These are phyloP conservation scores for Pyrocoelia pectoralis DNA, from an alignment of 2,888 invertebrate species.

Conservation along the genomic window DNA sequence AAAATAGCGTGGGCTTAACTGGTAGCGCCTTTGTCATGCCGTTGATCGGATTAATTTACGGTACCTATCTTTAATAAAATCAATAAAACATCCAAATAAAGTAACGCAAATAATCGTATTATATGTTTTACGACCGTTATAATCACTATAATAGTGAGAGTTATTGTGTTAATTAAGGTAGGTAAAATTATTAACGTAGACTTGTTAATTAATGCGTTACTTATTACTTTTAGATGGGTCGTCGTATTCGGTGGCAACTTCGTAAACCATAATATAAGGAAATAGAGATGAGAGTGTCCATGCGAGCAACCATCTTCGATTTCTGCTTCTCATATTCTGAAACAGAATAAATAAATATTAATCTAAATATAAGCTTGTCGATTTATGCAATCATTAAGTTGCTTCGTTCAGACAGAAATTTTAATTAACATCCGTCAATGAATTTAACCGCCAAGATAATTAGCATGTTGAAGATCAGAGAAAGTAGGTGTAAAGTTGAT, in stretches of 20 bases:
- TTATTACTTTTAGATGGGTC: conserved; percentile 23
- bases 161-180: background rate
- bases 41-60: background rate
- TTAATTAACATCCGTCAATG: conserved; percentile 36
- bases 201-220: background rate
- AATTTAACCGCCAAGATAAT: conserved; percentile 32
- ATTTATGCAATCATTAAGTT: conserved; percentile 27
- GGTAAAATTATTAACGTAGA: conserved; percentile 1
- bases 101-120: background rate
- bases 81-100: background rate
- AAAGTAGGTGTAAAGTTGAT: conserved; percentile 47
- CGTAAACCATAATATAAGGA: conserved; percentile 25
- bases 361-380: conserved; percentile 22
- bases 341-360: conserved; percentile 34
- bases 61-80: background rate
- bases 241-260: conserved; percentile 17
- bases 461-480: conserved; percentile 37
- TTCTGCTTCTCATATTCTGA: conserved; percentile 52
- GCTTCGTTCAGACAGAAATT: conserved; percentile 21
- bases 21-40: background rate
- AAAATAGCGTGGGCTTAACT: background rate
- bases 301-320: conserved; percentile 50
- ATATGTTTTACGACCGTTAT: background rate
- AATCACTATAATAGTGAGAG: background rate
- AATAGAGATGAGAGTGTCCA: conserved; percentile 45